Evolutionary conservation across 2,113 vertebrate species (phyloP), one percentile per base, ranked within the genome.

Genomic region (Opisthocomus hoazin): DNA sequence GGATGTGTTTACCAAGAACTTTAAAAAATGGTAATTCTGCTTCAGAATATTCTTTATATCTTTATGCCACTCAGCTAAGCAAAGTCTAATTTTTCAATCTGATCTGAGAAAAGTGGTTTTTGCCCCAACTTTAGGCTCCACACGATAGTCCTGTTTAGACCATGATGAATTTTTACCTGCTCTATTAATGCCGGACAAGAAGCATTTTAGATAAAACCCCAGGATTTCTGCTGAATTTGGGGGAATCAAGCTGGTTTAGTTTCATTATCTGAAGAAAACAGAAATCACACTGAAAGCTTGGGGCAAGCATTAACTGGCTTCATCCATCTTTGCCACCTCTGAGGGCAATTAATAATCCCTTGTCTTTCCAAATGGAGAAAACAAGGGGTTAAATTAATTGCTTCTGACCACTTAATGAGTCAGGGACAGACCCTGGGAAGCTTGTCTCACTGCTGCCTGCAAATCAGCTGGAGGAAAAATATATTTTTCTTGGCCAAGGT

Each of bases 371-470:
- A 58, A 57, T 26, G 24, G 64, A 80, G 87, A 53, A 92, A 63
- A 57, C 1, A 11, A 90, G 53, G 90, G 92, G 92, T 90, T 81
- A 92, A 92, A 90, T 84, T 80, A 94, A 87, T 94, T 81, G 73
- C 63, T 90, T 87, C 74, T 93, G 95, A 91, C 71, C 89, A 70
- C 85, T 86, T 95, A 89, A 93, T 92, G 92, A 81, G 60, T 46
- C 64, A 84, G 74, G 64, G 27, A 84, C 69, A 80, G 58, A 90
- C 78, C 83, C 86, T 57, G 58, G 73, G 85, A 87, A 84, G 63
- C 43, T 61, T 15, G 4, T 57, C 50, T 57, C 15, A 1, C 45
- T 10, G 11, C 51, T 65, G 70, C 89, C 71, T 90, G 66, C 57
- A 90, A 90, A 88, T 80, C 82, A 89, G 57, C 68, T 13, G 2